Evolutionary conservation across 2,888 invertebrate species (phyloP).

Genomic region (Lysandra coridon): DNA sequence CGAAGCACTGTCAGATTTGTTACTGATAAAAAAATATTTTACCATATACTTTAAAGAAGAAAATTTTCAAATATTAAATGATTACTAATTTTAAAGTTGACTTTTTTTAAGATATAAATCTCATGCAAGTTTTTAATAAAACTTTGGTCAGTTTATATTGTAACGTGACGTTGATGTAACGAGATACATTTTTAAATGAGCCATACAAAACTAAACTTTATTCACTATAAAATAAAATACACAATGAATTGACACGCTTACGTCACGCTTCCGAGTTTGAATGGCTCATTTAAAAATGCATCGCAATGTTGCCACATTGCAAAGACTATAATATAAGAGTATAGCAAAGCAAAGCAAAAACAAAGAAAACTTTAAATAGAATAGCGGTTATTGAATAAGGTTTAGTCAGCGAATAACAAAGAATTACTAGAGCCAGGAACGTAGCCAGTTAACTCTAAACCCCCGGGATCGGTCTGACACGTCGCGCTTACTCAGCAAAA

Average conservation of each 20-base stretch:
- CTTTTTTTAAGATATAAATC: too few species aligned
- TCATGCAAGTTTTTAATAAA: too few species aligned
- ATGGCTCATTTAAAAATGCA: too few species aligned
- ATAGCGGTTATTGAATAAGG: slow-evolving; percentile 31
- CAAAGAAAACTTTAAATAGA: slow-evolving; percentile 20
- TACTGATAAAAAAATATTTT: neutral
- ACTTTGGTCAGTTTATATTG: too few species aligned
- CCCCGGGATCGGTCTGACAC: slow-evolving; percentile 61
- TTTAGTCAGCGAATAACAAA: slow-evolving; percentile 46
- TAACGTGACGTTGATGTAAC: too few species aligned
- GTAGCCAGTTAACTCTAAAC: slow-evolving; percentile 64
- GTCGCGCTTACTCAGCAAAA: slow-evolving; percentile 66
- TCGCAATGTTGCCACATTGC: neutral
- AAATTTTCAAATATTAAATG: too few species aligned
- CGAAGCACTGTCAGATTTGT: neutral
- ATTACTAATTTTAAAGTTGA: too few species aligned
- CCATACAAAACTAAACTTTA: too few species aligned
- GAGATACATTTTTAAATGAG: too few species aligned
- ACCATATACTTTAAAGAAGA: neutral
- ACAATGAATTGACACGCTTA: too few species aligned
- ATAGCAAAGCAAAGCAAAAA: neutral
- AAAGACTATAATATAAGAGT: neutral
- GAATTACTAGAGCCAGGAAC: slow-evolving; percentile 55
- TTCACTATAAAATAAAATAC: too few species aligned
- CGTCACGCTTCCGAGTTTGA: too few species aligned